Evolutionary conservation across 2,888 invertebrate genomes (phyloP).

Genomic region (Nemotelus nigrinus): DNA sequence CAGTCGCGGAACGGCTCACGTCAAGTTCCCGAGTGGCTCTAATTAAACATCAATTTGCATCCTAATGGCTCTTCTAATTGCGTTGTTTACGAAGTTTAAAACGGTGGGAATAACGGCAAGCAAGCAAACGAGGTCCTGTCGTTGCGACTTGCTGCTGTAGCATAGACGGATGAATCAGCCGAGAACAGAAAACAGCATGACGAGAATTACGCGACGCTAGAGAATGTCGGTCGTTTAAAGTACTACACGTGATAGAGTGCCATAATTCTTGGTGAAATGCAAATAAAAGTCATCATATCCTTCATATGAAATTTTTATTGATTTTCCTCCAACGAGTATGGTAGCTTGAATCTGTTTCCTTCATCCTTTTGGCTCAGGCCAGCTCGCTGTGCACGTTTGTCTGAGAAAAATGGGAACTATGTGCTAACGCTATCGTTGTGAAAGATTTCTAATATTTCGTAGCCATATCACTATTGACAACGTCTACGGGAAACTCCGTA

Average conservation of each 20-base stretch:
- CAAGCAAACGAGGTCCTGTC: too few relatives aligned
- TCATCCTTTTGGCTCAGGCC: background rate
- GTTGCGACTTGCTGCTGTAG: too few relatives aligned
- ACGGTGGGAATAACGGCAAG: background rate
- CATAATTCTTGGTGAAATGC: constrained; percentile 48
- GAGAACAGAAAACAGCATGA: background rate
- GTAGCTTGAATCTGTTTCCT: background rate
- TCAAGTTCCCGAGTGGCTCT: constrained; percentile 17
- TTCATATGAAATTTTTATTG: constrained; percentile 49
- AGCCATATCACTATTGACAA: constrained; percentile 16
- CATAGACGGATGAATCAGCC: background rate
- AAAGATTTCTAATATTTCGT: constrained; percentile 17
- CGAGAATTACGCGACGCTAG: background rate
- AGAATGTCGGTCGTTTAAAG: constrained; percentile 2
- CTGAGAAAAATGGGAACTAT: constrained; percentile 28
- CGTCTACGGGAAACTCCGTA: background rate
- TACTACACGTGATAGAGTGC: constrained; percentile 15
- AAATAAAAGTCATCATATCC: constrained; percentile 50
- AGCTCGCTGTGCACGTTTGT: background rate
- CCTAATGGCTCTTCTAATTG: constrained; percentile 38
- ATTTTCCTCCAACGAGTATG: constrained; percentile 32
- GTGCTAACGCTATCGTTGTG: constrained; percentile 32
- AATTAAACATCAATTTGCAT: constrained; percentile 41
- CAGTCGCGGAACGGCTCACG: constrained; percentile 14
- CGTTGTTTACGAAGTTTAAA: constrained; percentile 43